Percentiles rank a stretch among this genome's conserved stretches.
Conservation (phyloP, 1,140 invertebrate genomes). For the Philopotamus ludificatus region DNA sequence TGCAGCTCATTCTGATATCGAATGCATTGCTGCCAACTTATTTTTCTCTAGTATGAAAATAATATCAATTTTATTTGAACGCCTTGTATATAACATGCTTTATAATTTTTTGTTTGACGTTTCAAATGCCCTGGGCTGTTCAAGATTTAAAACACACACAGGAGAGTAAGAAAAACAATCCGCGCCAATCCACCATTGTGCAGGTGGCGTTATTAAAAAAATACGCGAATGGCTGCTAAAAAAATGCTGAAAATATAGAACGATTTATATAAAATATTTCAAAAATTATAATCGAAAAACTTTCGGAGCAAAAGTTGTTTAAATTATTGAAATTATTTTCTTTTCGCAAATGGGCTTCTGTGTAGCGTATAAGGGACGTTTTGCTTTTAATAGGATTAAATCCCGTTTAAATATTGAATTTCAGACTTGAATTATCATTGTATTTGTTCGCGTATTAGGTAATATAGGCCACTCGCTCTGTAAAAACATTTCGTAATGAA, state of each 20-base stretch:
- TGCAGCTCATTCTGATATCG: no score
- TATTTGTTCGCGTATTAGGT: conserved; percentile 28
- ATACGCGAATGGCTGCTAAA: no score
- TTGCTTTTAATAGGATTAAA: conserved; percentile 9
- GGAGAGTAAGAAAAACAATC: conserved; percentile 29
- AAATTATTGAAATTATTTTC: no score
- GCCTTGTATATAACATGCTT: neutral
- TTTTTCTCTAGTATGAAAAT: neutral
- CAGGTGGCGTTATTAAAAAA: conserved; percentile 24
- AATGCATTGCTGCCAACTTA: neutral
- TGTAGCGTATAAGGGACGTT: neutral
- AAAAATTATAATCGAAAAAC: no score
- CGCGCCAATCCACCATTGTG: conserved; percentile 12
- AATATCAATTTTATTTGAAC: conserved; percentile 1
- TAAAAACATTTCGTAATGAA: conserved; percentile 40
- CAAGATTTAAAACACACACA: conserved; percentile 39
- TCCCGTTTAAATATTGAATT: conserved; percentile 24
- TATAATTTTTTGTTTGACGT: conserved; percentile 27
- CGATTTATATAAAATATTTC: no score
- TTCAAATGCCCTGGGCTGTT: conserved; percentile 19
- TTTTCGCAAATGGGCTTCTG: neutral
- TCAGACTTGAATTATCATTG: conserved; percentile 11
- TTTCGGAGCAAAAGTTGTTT: no score
- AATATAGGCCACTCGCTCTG: conserved; percentile 37
- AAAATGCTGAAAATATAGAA: no score